Evolutionary conservation across 2,797 vertebrate genomes (phyloP), one percentile per base, ranked within the genome.

Genomic region (Paguma larvata): DNA sequence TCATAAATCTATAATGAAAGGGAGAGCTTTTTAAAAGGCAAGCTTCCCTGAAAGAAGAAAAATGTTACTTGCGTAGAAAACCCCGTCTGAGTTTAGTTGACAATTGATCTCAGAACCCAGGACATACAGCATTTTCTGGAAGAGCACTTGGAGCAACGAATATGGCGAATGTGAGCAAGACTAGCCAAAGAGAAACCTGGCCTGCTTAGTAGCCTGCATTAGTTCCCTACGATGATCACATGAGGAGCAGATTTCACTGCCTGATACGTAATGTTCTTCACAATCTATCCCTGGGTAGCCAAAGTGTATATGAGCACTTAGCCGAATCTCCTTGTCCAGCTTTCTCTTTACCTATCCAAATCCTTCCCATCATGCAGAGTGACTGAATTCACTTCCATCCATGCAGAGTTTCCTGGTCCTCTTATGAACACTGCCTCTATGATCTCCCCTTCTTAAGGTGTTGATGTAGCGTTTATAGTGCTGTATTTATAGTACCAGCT

Each of bases 21-120:
- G 6, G 1, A 14, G 41, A 30, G 4, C 56, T 87, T 97, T 94
- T 19, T 23, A 94, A 89, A 94, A 63, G 51, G 48, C 63, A 88
- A 96, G 41, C 48, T 68, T 92, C 84, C 34, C 72, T 73, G 38
- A 48, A 91, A 92, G 2, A 41, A 14, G 34, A 91, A 94, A 92
- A 53, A 44, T 67, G 77, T 94, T 89, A 94, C 41, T 97, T 95
- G 56, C 56, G 63, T 77, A 95, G 41, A 89, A 95, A 92, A 46
- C 32, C n/a, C 77, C 51, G 79, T 63, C 30, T 73, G 11, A 38
- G 48, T 94, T 94, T 92, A 84, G 38, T 18, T 89, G 65, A 95
- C 56, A 95, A 85, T 19, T 53, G 85, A 46, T 78, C 67, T 56
- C 63, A 59, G 44, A 67, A 75, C 51, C 51, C 9, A 89, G 51